Conservation (phyloP, 2,113 vertebrate genomes). For the Anolis carolinensis region DNA sequence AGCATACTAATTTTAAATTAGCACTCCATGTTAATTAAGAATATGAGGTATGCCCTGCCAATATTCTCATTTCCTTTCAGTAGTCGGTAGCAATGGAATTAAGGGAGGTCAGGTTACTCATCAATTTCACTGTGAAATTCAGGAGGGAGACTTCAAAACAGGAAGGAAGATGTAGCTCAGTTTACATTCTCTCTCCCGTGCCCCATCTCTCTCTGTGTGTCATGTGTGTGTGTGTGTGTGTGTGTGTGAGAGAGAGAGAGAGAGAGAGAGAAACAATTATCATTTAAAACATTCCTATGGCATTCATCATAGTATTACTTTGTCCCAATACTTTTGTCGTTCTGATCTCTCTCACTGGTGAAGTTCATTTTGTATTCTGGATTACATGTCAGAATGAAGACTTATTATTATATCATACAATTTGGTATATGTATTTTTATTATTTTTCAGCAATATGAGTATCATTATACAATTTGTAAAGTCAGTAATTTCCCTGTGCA, state of each 20-base stretch:
- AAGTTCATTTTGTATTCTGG: background rate
- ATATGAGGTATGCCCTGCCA: background rate
- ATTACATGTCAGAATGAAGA: background rate
- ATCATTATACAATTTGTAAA: no score
- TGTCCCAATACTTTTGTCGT: background rate
- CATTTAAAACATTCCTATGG: no score
- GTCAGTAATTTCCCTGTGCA: no score
- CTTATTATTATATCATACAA: no score
- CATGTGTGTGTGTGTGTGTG: no score
- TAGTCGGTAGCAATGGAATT: background rate
- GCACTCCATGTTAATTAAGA: background rate
- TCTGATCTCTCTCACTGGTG: background rate
- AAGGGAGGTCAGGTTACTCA: background rate
- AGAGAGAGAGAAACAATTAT: background rate
- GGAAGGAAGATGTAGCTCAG: background rate
- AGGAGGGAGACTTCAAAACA: background rate
- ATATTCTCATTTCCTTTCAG: background rate
- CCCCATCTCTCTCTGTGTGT: background rate
- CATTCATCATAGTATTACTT: background rate
- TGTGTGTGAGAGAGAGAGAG: no score
- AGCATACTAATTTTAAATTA: constrained; percentile 8
- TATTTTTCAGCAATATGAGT: no score
- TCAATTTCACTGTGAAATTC: background rate
- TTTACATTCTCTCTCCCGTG: background rate
- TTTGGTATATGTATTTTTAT: no score